A percentile compares a stretch with the other conserved stretches of the same genome.
These are phyloP conservation scores for Varanus komodoensis DNA, from an alignment of 2,113 vertebrate species.

Conservation along the genomic window DNA sequence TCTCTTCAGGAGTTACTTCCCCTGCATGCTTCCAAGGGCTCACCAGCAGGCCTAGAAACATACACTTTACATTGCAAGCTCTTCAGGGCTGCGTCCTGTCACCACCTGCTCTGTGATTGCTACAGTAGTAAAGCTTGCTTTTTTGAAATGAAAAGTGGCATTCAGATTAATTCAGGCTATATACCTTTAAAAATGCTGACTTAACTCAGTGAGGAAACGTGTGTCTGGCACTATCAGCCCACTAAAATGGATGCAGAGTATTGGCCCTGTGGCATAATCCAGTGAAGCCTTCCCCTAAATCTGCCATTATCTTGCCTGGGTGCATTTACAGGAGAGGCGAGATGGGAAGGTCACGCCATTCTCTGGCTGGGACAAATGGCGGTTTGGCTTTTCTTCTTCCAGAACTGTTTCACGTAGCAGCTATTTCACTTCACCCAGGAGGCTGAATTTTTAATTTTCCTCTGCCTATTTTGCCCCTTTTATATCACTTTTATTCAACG, in stretches of 20 bases:
- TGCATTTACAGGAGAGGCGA: background rate
- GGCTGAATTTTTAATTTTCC: background rate
- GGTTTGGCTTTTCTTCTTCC: background rate
- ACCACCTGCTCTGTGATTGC: background rate
- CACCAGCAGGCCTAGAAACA: background rate
- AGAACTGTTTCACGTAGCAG: background rate
- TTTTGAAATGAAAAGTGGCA: too few species aligned
- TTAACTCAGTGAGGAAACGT: background rate
- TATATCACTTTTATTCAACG: background rate
- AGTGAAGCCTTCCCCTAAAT: background rate
- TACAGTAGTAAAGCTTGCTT: too few species aligned
- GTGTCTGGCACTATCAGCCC: background rate
- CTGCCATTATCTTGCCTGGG: too few species aligned
- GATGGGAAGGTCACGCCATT: background rate
- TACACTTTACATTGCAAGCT: background rate
- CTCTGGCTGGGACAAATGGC: background rate
- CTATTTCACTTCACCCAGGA: background rate
- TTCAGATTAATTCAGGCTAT: background rate
- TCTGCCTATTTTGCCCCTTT: background rate
- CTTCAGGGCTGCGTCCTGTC: background rate
- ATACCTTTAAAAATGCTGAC: background rate
- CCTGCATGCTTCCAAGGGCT: background rate
- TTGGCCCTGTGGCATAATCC: background rate
- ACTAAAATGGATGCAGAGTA: background rate
- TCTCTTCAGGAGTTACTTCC: background rate